Evolutionary conservation across 64 coral and sea anemone genomes (phyloP).

Genomic region (Porites lutea): DNA sequence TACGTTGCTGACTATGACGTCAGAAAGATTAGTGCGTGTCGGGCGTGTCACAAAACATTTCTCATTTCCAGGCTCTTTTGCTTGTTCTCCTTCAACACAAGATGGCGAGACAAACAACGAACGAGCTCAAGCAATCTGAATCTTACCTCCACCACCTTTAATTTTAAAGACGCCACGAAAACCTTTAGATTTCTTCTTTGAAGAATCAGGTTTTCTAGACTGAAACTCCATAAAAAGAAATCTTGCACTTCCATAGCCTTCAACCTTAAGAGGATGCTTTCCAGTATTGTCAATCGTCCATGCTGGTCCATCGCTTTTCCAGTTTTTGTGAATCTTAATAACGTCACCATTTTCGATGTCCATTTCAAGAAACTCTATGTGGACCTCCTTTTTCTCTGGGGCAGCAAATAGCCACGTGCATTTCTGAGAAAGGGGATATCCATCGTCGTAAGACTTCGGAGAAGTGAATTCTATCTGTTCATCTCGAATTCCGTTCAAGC

Average conservation of each 20-base stretch:
- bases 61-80: too few species aligned
- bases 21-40: too few species aligned
- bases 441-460: background rate
- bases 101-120: too few species aligned
- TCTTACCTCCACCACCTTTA: background rate
- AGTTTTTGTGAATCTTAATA: background rate
- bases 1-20: too few species aligned
- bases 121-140: too few species aligned
- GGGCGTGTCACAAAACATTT: too few species aligned
- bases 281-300: background rate
- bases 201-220: background rate
- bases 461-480: background rate
- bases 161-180: constrained; percentile 23
- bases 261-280: background rate
- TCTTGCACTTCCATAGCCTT: background rate
- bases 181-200: background rate
- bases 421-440: background rate
- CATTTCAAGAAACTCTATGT: background rate
- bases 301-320: background rate
- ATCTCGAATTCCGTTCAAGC: background rate
- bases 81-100: too few species aligned
- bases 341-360: background rate
- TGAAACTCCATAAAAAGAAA: background rate
- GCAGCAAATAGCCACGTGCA: constrained; percentile 35
- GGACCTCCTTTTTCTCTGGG: background rate